Percentiles rank a stretch among this genome's conserved stretches.
Conservation (phyloP, 2,888 invertebrate genomes). For the Crossocerus cetratus region DNA sequence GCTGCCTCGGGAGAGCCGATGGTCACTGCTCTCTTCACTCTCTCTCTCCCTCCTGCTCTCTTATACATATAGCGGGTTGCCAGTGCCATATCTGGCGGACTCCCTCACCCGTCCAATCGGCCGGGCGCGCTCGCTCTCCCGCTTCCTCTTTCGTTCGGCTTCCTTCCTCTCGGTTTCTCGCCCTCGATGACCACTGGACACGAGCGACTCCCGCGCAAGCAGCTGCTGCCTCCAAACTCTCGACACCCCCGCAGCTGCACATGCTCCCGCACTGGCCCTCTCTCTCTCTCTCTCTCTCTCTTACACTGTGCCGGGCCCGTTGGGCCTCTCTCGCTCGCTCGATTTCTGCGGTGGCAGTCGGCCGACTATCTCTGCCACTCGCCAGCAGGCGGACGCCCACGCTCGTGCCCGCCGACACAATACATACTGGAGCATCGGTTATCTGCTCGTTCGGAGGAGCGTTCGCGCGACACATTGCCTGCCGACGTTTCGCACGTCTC, state of each 20-base stretch:
- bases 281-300: conserved; percentile 5
- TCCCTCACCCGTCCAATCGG: no score
- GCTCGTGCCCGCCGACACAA: conserved; percentile 38
- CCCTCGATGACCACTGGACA: conserved; percentile 49
- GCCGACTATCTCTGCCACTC: conserved; percentile 20
- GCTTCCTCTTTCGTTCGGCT: conserved; percentile 27
- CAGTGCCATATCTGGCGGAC: background rate
- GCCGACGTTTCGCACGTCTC: conserved; percentile 30
- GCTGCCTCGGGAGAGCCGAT: conserved; percentile 42
- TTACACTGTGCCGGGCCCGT: conserved; percentile 13
- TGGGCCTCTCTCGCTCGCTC: conserved; percentile 10
- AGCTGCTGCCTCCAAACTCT: conserved; percentile 49
- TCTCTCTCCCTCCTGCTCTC: conserved; percentile 27
- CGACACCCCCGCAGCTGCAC: conserved; percentile 57
- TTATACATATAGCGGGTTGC: background rate
- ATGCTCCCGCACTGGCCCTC: background rate
- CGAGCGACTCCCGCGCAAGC: conserved; percentile 34
- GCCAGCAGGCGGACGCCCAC: conserved; percentile 46
- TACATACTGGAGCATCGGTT: conserved; percentile 44
- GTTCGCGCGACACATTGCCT: conserved; percentile 28
- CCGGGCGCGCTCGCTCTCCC: conserved; percentile 18
- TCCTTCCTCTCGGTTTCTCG: conserved; percentile 24
- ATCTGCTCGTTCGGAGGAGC: conserved; percentile 39
- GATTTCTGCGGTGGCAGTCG: conserved; percentile 1
- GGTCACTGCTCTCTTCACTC: conserved; percentile 38